Evolutionary conservation across 2,888 invertebrate genomes (phyloP).

Genomic region (Xylocampa areola): DNA sequence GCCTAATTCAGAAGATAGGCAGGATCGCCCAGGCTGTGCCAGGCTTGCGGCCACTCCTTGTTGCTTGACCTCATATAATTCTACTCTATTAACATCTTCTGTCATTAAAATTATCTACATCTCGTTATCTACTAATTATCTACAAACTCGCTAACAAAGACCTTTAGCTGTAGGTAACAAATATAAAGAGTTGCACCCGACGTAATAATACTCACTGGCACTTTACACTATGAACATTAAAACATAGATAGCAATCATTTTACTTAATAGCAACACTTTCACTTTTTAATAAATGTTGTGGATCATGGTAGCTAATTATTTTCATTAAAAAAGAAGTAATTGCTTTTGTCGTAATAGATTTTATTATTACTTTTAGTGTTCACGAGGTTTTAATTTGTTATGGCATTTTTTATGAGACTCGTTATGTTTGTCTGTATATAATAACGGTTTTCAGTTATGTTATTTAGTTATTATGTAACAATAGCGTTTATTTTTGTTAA

Average conservation of each 20-base stretch:
- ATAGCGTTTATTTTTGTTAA: background rate
- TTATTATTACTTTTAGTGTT: constrained; percentile 3
- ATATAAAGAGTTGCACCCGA: constrained; percentile 22
- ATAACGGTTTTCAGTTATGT: background rate
- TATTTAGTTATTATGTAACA: constrained; percentile 4
- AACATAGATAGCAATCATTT: constrained; percentile 7
- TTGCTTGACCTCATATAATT: too few species aligned
- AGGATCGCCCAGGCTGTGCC: too few species aligned
- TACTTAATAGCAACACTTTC: constrained; percentile 31
- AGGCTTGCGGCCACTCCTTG: too few species aligned
- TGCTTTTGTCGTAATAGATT: constrained; percentile 9
- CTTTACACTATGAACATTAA: constrained; percentile 8
- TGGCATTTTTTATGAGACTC: constrained; percentile 5
- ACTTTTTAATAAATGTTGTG: background rate
- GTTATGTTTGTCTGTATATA: background rate
- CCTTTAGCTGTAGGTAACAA: too few species aligned
- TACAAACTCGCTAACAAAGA: too few species aligned
- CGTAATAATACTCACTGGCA: constrained; percentile 13
- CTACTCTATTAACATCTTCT: too few species aligned
- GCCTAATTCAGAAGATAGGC: too few species aligned
- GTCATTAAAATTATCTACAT: too few species aligned
- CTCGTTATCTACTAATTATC: too few species aligned
- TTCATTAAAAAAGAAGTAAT: constrained; percentile 30
- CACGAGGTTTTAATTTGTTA: constrained; percentile 16
- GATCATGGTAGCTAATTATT: constrained; percentile 21